Evolutionary conservation across 2,797 vertebrate species (phyloP), one percentile per base, ranked within the genome.

Genomic region (Malurus splendens): DNA sequence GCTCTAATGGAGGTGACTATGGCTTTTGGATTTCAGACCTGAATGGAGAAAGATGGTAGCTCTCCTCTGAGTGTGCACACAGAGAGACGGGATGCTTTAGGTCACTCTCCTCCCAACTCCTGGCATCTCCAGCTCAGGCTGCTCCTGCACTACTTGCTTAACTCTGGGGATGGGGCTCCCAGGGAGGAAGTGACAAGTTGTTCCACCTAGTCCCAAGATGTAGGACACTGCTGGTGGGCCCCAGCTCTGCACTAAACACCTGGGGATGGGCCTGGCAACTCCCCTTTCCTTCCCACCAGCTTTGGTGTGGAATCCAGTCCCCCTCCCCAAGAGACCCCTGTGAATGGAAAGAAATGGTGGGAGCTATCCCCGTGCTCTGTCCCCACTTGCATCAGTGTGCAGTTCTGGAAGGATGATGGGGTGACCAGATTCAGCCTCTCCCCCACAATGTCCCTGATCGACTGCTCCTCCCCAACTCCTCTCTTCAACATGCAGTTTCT

Each of bases 1-100:
- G 20, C 23, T 54, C 16, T 6, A 0, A 0, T 8, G 33, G 20
- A 76, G 38, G 18, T 39, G 33, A 51, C 0, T 0, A 32, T 11
- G 33, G 8, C 38, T 56, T 87, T 60, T 23, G 36, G 12, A 27
- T 80, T 65, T 68, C 23, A 76, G 41, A 36, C 32, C 23, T 70
- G 48, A 44, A 12, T 13, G 20, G 18, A 57, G 56, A 68, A 87
- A 62, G 47, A 61, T 2, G 5, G 9, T 38, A 4, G 1, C 27
- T 45, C 13, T 65, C 39, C 11, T 54, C n/a, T n/a, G 19, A 80
- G 36, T 4, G 11, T 3, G 12, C 1, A 5, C 30, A 20, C 0
- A 3, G 20, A 44, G 5, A 76, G 60, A 68, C 76, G 11, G 24
- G 32, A 25, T 50, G 23, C 48, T 54, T 74, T 73, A 68, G 10